A percentile compares a stretch with the other conserved stretches of the same genome.
phyloP scores from a whole-genome alignment of 2,113 vertebrate genomes.

The Nesoenas mayeri region DNA sequence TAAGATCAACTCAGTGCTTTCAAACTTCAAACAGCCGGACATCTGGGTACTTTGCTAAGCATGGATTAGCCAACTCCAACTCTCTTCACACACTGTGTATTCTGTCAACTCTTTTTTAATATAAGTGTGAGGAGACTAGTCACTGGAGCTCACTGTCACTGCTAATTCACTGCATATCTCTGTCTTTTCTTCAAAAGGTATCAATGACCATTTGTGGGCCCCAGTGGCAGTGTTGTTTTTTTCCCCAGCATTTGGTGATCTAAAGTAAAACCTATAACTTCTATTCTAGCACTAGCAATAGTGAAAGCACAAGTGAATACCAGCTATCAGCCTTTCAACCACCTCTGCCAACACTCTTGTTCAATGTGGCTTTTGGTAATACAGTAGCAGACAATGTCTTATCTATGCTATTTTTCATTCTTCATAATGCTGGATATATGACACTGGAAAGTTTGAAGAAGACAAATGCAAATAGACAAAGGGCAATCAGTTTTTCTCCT shows the following conservation, averaged over 20 bases:
- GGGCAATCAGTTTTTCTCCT: background rate
- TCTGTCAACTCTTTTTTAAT: background rate
- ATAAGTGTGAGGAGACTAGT: background rate
- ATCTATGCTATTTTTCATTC: background rate
- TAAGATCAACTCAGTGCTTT: background rate
- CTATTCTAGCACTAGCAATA: background rate
- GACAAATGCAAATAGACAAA: background rate
- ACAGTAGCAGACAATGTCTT: background rate
- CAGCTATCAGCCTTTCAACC: background rate
- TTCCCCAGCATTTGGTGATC: background rate
- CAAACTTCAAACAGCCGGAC: background rate
- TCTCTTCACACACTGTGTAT: background rate
- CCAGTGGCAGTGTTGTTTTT: fast-evolving
- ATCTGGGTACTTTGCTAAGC: background rate
- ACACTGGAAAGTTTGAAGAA: background rate
- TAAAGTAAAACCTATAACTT: background rate
- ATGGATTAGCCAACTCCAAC: background rate
- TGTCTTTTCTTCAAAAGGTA: background rate
- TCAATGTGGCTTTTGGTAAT: background rate
- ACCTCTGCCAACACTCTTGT: background rate
- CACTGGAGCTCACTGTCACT: background rate
- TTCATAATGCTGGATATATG: background rate
- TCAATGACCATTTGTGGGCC: background rate
- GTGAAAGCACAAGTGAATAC: background rate
- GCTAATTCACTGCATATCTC: background rate